phyloP scores from a whole-genome alignment of 2,113 vertebrate genomes.

The Neomonachus schauinslandi region DNA sequence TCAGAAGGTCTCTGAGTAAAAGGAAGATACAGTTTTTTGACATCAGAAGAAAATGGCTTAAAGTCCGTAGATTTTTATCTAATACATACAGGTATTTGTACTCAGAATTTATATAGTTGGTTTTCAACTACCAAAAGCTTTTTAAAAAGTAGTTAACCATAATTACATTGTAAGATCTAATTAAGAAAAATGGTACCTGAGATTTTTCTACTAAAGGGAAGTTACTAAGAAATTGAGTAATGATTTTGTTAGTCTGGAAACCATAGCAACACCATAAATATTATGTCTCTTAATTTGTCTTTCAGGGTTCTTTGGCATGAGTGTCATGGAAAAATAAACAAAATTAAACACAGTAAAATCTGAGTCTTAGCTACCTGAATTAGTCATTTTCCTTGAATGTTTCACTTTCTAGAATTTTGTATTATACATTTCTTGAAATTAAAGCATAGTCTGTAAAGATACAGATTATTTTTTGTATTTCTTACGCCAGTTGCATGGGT shows the following conservation, averaged over 20 bases:
- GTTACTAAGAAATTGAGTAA: conserved; percentile 64
- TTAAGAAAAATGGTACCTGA: conserved; percentile 53
- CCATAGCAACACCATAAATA: conserved; percentile 78
- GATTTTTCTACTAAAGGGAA: conserved; percentile 49
- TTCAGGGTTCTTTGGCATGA: conserved; percentile 61
- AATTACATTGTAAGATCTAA: conserved; percentile 7
- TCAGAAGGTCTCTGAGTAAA: conserved; percentile 35
- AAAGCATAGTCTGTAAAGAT: not conserved
- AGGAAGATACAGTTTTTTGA: conserved; percentile 33
- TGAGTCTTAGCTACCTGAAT: conserved; percentile 54
- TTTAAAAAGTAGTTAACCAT: not conserved
- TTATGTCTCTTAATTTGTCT: conserved; percentile 69
- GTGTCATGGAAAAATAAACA: conserved; percentile 68
- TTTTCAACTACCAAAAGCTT: conserved; percentile 40
- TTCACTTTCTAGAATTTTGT: not conserved
- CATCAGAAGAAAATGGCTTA: conserved; percentile 37
- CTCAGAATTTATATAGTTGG: conserved; percentile 41
- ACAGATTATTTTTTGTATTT: not conserved
- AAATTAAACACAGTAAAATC: conserved; percentile 52
- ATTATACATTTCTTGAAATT: conserved; percentile 24
- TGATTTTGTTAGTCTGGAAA: conserved; percentile 74
- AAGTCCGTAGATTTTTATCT: conserved; percentile 29
- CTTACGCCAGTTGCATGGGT: not conserved
- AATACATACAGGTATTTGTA: not conserved
- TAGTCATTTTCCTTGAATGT: conserved; percentile 65